Conservation (phyloP, 2,797 vertebrate species). For the Tenualosa ilisha region DNA sequence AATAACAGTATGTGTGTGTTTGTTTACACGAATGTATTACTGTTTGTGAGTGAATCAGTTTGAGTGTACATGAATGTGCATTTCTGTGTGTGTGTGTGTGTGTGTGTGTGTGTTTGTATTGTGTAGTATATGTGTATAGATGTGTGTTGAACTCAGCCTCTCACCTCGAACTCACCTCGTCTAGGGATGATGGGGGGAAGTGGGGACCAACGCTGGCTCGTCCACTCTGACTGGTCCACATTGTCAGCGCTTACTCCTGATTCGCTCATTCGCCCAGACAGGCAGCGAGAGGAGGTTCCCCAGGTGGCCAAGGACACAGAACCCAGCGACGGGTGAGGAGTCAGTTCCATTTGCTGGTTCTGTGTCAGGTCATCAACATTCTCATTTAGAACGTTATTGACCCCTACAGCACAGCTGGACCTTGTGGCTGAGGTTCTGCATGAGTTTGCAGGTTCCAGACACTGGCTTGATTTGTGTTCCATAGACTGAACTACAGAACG, state of each 20-base stretch:
- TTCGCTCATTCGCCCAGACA: constrained; percentile 16
- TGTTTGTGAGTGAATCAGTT: not conserved
- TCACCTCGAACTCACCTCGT: constrained; percentile 87
- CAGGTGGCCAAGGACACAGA: constrained; percentile 12
- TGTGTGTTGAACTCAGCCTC: constrained; percentile 59
- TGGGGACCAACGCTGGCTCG: constrained; percentile 66
- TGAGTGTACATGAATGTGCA: not conserved
- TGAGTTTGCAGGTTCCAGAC: not conserved
- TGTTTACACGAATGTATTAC: not conserved
- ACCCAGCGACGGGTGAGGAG: not conserved
- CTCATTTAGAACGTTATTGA: not conserved
- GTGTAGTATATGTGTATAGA: not conserved
- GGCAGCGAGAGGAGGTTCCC: not conserved
- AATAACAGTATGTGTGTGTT: not conserved
- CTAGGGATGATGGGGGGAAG: constrained; percentile 78
- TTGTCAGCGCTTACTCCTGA: not conserved
- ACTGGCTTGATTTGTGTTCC: not conserved
- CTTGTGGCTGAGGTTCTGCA: not conserved
- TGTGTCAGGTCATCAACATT: not conserved
- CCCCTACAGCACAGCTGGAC: not conserved
- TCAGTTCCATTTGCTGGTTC: constrained; percentile 23
- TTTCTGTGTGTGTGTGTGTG: not conserved
- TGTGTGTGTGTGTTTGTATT: not conserved
- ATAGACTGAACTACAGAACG: not conserved
- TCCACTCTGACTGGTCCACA: constrained; percentile 67